These are phyloP conservation scores for Drosophila setosimentum DNA, from an alignment of 2,888 invertebrate genomes.

Conservation along the genomic window DNA sequence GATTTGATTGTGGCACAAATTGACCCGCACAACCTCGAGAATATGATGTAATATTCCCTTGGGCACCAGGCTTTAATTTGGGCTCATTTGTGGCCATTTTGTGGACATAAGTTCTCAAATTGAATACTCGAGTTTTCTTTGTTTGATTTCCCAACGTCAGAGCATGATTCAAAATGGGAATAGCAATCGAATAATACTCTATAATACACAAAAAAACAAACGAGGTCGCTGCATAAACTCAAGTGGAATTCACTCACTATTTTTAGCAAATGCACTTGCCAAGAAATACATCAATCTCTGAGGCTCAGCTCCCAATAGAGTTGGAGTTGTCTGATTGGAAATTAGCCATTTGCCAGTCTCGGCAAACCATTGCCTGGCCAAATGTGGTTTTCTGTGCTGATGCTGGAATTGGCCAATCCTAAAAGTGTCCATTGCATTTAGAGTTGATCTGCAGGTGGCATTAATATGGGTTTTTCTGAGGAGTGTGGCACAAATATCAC, in stretches of 20 bases:
- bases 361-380: conserved; percentile 68
- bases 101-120: not conserved
- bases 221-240: not conserved
- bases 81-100: not conserved
- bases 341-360: conserved; percentile 38
- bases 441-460: conserved; percentile 47
- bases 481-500: not conserved
- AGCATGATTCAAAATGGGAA: conserved; percentile 13
- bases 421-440: conserved; percentile 69
- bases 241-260: conserved; percentile 51
- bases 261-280: conserved; percentile 43
- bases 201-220: accelerated
- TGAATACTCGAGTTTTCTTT: conserved; percentile 27
- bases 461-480: not conserved
- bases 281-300: conserved; percentile 51
- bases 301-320: conserved; percentile 5
- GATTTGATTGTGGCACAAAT: conserved; percentile 42
- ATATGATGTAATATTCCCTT: conserved; percentile 7
- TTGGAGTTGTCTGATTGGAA: conserved; percentile 10
- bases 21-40: conserved; percentile 72
- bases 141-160: not conserved
- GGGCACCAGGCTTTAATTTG: not conserved
- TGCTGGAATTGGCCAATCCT: conserved; percentile 60
- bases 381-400: conserved; percentile 7
- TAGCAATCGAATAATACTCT: conserved; percentile 34